Base-by-base conservation (phyloP, 2,888 invertebrate genomes). In the Platerodrilus igneus region DNA sequence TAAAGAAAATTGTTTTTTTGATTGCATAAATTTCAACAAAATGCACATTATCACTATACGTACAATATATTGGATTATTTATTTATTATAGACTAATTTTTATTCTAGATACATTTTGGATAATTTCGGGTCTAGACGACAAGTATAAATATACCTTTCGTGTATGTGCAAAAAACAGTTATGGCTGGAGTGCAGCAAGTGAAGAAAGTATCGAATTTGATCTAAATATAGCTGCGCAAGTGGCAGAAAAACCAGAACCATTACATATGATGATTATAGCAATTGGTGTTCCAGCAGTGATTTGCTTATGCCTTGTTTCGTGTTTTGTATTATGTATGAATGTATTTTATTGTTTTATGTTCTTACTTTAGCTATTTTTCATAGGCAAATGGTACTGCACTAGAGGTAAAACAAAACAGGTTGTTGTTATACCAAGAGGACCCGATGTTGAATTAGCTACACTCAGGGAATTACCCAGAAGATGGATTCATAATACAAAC, bases 361-460 rank as follows among this genome's bases (percentile, higher is more conserved):
- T 19, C 7, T 19, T 7, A 19, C 19, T 19, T 19, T 6, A 6
- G 19, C 19, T 19, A n/a, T n/a, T n/a, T n/a, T 19, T 45, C 33
- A 29, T 39, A 52, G 57, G 53, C 11, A 50, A 47, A 39, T 51
- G 49, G 41, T 50, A 53, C 28, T 76, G 78, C 9, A 70, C 73
- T 22, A 77, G 78, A 47, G 81, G 83, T 41, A 87, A 88, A 64
- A 71, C 29, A 76, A 76, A 43, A 69, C 76, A 53, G 70, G 45
- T 59, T 2, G 50, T 62, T 5, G 46, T 55, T 3, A 43, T 61
- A 3, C 53, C 57, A 4, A 50, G 63, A 41, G 59, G 55, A 20
- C 81, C 83, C 3, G 90, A 91, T 58, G 78, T 86, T 0, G 94
- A 95, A 62, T 70, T 94, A 33, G 92, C 92, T 1, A 89, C 86